These are phyloP conservation scores for Gymnoscelis rufifasciata DNA, from an alignment of 2,888 invertebrate genomes.

Conservation along the genomic window DNA sequence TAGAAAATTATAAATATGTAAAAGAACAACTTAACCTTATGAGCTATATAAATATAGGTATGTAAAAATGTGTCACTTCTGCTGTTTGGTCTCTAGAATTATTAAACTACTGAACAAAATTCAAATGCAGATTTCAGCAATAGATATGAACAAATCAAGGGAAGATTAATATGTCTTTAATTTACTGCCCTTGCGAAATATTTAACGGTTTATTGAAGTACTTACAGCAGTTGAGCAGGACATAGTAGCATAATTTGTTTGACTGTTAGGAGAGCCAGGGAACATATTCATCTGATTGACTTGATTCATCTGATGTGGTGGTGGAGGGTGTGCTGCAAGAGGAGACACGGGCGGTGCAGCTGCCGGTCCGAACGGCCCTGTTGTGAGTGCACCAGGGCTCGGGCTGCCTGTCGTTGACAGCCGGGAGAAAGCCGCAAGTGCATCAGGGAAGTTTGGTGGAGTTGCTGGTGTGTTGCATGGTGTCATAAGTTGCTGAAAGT, in stretches of 20 bases:
- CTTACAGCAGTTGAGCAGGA: constrained; percentile 74
- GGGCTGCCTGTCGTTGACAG: constrained; percentile 85
- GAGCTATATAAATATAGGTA: no score
- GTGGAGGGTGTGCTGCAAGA: constrained; percentile 66
- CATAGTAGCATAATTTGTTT: constrained; percentile 62
- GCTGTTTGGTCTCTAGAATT: no score
- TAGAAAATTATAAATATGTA: no score
- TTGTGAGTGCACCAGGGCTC: constrained; percentile 40
- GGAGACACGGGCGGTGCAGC: constrained; percentile 66
- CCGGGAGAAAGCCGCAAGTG: constrained; percentile 91
- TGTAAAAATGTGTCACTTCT: no score
- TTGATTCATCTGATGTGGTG: constrained; percentile 35
- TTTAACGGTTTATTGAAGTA: background rate
- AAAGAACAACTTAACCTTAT: no score
- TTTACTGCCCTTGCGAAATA: no score
- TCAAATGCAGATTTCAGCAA: no score
- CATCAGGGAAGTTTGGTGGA: constrained; percentile 95
- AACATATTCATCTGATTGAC: constrained; percentile 51
- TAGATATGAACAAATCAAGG: no score
- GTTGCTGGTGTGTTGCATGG: constrained; percentile 97
- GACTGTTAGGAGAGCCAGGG: constrained; percentile 56
- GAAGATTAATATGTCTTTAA: no score
- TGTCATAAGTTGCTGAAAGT: constrained; percentile 86
- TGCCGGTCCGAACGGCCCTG: constrained; percentile 43
- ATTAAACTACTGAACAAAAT: no score